Percentiles rank a stretch among this genome's conserved stretches.
Evolutionary conservation across 2,888 invertebrate species (phyloP).

Genomic region (Ellobium chinense): DNA sequence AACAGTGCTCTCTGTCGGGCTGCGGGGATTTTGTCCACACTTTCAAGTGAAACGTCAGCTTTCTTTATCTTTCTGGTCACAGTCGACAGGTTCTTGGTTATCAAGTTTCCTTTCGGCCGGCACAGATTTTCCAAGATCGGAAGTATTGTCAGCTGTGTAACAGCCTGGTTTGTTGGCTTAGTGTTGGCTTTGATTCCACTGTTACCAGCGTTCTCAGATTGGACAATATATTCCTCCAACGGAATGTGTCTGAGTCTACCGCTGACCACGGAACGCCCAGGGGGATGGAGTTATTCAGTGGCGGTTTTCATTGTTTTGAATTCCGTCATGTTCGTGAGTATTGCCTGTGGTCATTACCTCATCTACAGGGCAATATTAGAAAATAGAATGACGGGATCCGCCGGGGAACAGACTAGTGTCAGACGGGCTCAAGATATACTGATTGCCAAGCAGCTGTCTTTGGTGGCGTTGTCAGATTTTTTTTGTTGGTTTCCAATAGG

Average conservation of each 20-base stretch:
- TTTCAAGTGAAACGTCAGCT: slow-evolving; percentile 84
- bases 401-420: neutral
- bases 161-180: slow-evolving; percentile 64
- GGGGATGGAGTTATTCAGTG: slow-evolving; percentile 76
- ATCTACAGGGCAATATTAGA: slow-evolving; percentile 75
- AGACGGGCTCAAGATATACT: neutral
- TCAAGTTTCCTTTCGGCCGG: slow-evolving; percentile 81
- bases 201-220: slow-evolving; percentile 50
- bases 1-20: slow-evolving; percentile 55
- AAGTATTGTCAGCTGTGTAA: slow-evolving; percentile 37
- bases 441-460: neutral
- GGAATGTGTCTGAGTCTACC: slow-evolving; percentile 76
- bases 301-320: slow-evolving; percentile 74
- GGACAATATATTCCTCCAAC: slow-evolving; percentile 35
- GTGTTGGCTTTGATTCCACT: slow-evolving; percentile 70
- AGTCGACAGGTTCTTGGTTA: slow-evolving; percentile 83
- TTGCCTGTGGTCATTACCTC: slow-evolving; percentile 69
- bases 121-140: slow-evolving; percentile 58
- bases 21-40: slow-evolving; percentile 57
- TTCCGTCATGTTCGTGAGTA: slow-evolving; percentile 69
- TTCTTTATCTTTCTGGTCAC: slow-evolving; percentile 83
- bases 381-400: slow-evolving; percentile 35
- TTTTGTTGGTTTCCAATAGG: neutral
- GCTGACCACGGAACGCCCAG: slow-evolving; percentile 69
- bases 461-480: neutral